Evolutionary conservation across 1,140 invertebrate genomes (phyloP).

Genomic region (Telenomus remus): DNA sequence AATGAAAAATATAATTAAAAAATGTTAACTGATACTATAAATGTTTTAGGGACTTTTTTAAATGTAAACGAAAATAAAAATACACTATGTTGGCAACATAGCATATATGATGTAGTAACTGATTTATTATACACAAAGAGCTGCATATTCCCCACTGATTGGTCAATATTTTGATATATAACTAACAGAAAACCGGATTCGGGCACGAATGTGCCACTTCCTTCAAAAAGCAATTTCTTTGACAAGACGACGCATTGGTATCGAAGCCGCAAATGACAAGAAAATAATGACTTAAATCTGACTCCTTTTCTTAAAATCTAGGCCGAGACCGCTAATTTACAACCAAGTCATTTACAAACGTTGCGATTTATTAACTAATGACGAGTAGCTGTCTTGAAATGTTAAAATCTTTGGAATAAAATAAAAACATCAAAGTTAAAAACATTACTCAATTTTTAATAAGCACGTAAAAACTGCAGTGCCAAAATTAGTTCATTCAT

Average conservation of each 20-base stretch:
- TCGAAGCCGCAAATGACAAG: constrained; percentile 44
- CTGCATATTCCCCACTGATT: constrained; percentile 23
- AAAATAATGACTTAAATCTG: constrained; percentile 37
- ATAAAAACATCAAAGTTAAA: too few relatives aligned
- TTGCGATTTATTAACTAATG: constrained; percentile 4
- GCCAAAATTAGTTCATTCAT: too few relatives aligned
- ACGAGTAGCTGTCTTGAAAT: too few relatives aligned
- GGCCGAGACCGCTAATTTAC: constrained; percentile 31
- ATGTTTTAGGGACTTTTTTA: constrained; percentile 7
- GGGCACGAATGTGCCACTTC: constrained; percentile 53
- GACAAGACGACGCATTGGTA: constrained; percentile 35
- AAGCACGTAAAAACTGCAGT: too few relatives aligned
- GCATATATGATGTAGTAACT: constrained; percentile 25
- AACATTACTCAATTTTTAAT: too few relatives aligned
- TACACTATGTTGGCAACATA: constrained; percentile 10
- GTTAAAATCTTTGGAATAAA: too few relatives aligned
- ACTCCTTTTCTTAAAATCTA: constrained; percentile 33
- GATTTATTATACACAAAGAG: constrained; percentile 54
- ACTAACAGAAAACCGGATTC: constrained; percentile 50
- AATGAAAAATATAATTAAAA: too few relatives aligned
- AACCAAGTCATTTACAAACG: constrained; percentile 8
- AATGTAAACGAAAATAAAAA: not conserved
- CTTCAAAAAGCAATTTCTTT: constrained; percentile 45
- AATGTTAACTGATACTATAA: too few relatives aligned
- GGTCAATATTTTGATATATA: constrained; percentile 41